Conservation (phyloP, 23 tunicate species). For the Diplosoma virens region DNA sequence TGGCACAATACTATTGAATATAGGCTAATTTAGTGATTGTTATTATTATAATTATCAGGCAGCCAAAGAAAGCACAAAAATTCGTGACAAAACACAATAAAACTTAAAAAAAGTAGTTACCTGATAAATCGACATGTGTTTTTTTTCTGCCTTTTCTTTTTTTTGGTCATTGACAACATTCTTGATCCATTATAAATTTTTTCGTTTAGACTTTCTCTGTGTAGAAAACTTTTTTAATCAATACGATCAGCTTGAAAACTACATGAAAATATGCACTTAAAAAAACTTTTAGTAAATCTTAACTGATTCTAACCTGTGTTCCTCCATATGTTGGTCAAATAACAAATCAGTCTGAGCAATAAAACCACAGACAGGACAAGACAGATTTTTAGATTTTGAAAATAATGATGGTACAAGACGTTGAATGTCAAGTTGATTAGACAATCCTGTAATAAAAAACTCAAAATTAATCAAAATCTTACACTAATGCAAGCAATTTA, state of each 20-base stretch:
- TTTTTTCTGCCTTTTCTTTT: constrained; percentile 33
- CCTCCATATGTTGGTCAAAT: constrained; percentile 56
- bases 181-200: background rate
- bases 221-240: no score
- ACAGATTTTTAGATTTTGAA: constrained; percentile 3
- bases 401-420: constrained; percentile 19
- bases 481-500: background rate
- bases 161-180: background rate
- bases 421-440: background rate
- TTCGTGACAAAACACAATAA: background rate
- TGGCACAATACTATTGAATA: no score
- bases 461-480: background rate
- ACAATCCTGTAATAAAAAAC: background rate
- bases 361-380: constrained; percentile 47
- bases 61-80: background rate
- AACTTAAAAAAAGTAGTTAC: background rate
- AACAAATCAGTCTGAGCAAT: constrained; percentile 25
- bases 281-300: background rate
- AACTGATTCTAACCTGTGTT: constrained; percentile 47
- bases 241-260: no score
- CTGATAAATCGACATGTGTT: constrained; percentile 42
- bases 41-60: no score
- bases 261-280: background rate
- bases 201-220: background rate
- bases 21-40: no score